phyloP scores from a whole-genome alignment of 1,140 invertebrate genomes.

The Sitodiplosis mosellana region DNA sequence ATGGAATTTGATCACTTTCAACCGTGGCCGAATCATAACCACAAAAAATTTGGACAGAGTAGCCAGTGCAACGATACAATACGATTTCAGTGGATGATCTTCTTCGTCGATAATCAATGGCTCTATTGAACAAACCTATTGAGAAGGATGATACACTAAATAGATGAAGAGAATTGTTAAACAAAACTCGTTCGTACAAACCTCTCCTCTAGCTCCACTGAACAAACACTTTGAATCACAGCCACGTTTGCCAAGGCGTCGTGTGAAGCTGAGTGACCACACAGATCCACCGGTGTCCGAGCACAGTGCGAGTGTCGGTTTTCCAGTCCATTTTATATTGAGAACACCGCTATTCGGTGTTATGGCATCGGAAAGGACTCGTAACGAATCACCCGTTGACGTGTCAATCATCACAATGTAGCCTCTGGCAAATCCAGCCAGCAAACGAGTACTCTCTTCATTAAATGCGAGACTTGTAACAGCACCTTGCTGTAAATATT shows the following conservation, averaged over 20 bases:
- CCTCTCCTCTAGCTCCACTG: slow-evolving; percentile 87
- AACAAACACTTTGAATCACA: slow-evolving; percentile 80
- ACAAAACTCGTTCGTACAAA: too few species aligned
- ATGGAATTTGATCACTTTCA: slow-evolving; percentile 30
- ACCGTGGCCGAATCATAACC: slow-evolving; percentile 60
- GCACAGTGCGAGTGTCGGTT: slow-evolving; percentile 52
- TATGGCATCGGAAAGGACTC: slow-evolving; percentile 68
- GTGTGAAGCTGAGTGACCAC: slow-evolving; percentile 81
- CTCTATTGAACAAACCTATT: slow-evolving; percentile 50
- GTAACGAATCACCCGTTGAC: slow-evolving; percentile 50
- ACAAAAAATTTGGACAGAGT: slow-evolving; percentile 83
- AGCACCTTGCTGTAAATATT: slow-evolving; percentile 55
- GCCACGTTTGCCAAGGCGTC: slow-evolving; percentile 71
- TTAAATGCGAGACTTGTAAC: slow-evolving; percentile 78
- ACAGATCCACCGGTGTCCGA: slow-evolving; percentile 95
- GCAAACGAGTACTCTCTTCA: slow-evolving; percentile 62
- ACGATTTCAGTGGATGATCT: slow-evolving; percentile 51
- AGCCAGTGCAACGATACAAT: slow-evolving; percentile 75
- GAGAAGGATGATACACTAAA: too few species aligned
- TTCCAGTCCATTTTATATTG: slow-evolving; percentile 55
- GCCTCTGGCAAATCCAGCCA: slow-evolving; percentile 71
- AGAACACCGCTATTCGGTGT: slow-evolving; percentile 73
- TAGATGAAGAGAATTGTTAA: too few species aligned
- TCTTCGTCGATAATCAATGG: slow-evolving; percentile 55
- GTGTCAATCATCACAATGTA: slow-evolving; percentile 71